A percentile compares a stretch with the other conserved stretches of the same genome.
Conservation (phyloP, 2,888 invertebrate species). For the Lampropteryx suffumata region DNA sequence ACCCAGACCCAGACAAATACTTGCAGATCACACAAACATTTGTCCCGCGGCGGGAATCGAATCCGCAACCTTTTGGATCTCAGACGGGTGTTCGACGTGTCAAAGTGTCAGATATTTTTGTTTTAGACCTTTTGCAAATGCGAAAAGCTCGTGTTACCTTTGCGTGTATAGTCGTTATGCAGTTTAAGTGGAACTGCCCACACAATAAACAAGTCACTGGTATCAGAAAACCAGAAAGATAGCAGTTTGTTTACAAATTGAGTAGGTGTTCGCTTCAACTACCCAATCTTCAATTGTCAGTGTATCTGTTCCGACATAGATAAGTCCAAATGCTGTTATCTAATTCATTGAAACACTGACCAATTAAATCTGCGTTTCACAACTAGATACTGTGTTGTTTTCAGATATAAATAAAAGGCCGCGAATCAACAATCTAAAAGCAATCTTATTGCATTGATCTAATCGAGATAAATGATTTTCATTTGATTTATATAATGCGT, state of each 20-base stretch:
- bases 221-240: constrained; percentile 5
- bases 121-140: too few relatives aligned
- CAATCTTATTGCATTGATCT: background rate
- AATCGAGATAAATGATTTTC: background rate
- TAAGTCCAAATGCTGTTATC: constrained; percentile 3
- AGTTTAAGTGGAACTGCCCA: background rate
- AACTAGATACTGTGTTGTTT: constrained; percentile 6
- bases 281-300: background rate
- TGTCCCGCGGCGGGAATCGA: too few relatives aligned
- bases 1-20: too few relatives aligned
- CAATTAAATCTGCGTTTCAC: constrained; percentile 15
- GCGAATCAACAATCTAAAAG: constrained; percentile 9
- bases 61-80: too few relatives aligned
- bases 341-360: constrained; percentile 12
- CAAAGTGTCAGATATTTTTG: too few relatives aligned
- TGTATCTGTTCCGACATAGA: constrained; percentile 5
- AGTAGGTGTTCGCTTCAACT: background rate
- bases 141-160: too few relatives aligned
- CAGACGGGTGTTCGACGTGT: too few relatives aligned
- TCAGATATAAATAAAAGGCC: constrained; percentile 17
- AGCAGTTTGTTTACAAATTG: constrained; percentile 12
- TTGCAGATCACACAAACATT: too few relatives aligned
- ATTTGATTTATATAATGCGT: too few relatives aligned
- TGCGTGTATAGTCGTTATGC: too few relatives aligned
- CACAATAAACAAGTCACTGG: background rate